phyloP scores from a whole-genome alignment of 2,888 invertebrate species.

The Brassicogethes aeneus region DNA sequence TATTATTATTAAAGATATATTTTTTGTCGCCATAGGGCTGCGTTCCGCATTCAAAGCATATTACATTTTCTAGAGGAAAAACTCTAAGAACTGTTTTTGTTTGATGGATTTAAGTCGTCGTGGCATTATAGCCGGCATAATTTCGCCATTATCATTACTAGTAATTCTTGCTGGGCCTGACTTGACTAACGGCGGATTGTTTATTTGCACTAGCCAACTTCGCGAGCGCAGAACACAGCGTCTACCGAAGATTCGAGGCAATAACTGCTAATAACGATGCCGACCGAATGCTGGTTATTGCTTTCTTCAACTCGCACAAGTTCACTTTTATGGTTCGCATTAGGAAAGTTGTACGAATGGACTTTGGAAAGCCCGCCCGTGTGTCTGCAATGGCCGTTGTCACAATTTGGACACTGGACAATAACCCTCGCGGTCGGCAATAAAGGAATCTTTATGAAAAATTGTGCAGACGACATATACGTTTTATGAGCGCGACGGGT shows the following conservation, averaged over 20 bases:
- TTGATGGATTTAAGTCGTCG: background rate
- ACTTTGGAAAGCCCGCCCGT: slow-evolving; percentile 21
- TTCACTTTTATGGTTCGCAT: slow-evolving; percentile 33
- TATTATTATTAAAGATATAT: too few relatives aligned
- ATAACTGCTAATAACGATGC: slow-evolving; percentile 35
- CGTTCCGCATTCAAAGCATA: too few relatives aligned
- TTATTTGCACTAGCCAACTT: slow-evolving; percentile 33
- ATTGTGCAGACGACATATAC: background rate
- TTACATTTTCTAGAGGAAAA: too few relatives aligned
- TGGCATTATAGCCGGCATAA: background rate
- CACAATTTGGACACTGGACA: background rate
- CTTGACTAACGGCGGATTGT: slow-evolving; percentile 35
- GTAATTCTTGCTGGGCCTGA: slow-evolving; percentile 20
- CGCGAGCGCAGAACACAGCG: slow-evolving; percentile 4
- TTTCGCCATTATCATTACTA: slow-evolving; percentile 9
- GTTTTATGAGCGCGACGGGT: background rate
- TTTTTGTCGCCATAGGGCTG: too few relatives aligned
- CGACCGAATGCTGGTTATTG: slow-evolving; percentile 36
- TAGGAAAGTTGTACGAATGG: slow-evolving; percentile 24
- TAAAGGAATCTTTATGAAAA: slow-evolving; percentile 1
- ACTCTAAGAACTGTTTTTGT: too few relatives aligned
- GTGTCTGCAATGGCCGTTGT: slow-evolving; percentile 8
- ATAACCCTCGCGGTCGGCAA: background rate
- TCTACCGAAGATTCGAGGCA: slow-evolving; percentile 18
- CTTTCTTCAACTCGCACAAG: slow-evolving; percentile 30